Evolutionary conservation across 2,113 vertebrate genomes (phyloP).

Genomic region (Prunella fulvescens): DNA sequence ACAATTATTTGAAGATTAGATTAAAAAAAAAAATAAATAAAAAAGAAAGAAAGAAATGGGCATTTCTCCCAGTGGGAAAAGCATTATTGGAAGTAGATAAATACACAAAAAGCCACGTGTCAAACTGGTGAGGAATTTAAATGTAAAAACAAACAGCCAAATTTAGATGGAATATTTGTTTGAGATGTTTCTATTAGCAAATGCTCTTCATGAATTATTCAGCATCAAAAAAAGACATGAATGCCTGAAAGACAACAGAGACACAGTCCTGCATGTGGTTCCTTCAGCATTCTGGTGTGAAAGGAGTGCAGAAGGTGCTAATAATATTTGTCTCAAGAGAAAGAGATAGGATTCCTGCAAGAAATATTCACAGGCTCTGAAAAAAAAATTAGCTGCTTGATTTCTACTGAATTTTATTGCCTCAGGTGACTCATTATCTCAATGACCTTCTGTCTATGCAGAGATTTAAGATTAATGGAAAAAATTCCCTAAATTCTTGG

Average conservation of each 20-base stretch:
- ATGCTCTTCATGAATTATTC: neutral
- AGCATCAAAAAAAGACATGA: neutral
- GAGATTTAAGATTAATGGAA: slow-evolving; percentile 61
- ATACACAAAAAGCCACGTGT: rapidly evolving
- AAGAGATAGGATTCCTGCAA: neutral
- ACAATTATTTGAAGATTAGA: neutral
- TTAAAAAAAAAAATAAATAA: neutral
- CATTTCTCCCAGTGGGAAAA: neutral
- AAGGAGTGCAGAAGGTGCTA: slow-evolving; percentile 5
- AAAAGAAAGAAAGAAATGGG: neutral
- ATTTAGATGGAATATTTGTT: neutral
- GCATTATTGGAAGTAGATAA: neutral
- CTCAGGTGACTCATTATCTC: slow-evolving; percentile 64
- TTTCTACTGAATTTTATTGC: slow-evolving; percentile 43
- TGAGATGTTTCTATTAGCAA: neutral
- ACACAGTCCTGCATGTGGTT: neutral
- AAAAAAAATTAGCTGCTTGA: slow-evolving; percentile 33
- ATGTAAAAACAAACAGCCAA: neutral
- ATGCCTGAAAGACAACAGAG: neutral
- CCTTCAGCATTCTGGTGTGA: neutral
- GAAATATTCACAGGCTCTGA: slow-evolving; percentile 26
- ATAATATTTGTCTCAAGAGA: slow-evolving; percentile 28
- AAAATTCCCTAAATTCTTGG: slow-evolving; percentile 49
- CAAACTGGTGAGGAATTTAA: neutral
- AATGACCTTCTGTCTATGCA: slow-evolving; percentile 24